A percentile compares a stretch with the other conserved stretches of the same genome.
Evolutionary conservation across 2,113 vertebrate genomes (phyloP).

Genomic region (Carassius gibelio): DNA sequence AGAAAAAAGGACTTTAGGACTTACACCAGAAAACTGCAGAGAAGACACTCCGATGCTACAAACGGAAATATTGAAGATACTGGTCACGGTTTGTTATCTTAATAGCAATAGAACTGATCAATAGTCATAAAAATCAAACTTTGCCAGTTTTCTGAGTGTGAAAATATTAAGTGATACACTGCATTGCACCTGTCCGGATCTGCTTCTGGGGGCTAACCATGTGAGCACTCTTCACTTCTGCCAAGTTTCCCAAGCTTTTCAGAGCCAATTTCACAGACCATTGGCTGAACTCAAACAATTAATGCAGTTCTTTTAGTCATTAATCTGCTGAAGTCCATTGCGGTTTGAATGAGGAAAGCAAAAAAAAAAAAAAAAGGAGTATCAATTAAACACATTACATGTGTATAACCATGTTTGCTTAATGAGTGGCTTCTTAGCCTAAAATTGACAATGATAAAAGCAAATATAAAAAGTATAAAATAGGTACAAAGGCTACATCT

Average conservation of each 20-base stretch:
- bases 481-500: neutral
- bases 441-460: neutral
- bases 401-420: neutral
- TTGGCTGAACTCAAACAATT: slow-evolving; percentile 44
- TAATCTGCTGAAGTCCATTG: slow-evolving; percentile 15
- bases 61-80: neutral
- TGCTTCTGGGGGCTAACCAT: neutral
- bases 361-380: neutral
- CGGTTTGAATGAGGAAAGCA: neutral
- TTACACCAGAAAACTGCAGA: neutral
- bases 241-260: slow-evolving; percentile 13
- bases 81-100: slow-evolving; percentile 1
- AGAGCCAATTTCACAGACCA: slow-evolving; percentile 38
- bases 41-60: neutral
- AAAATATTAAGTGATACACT: slow-evolving; percentile 8
- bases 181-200: slow-evolving; percentile 17
- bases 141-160: neutral
- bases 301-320: slow-evolving; percentile 41
- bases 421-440: neutral
- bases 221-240: slow-evolving; percentile 5
- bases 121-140: slow-evolving; percentile 19
- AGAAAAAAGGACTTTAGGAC: too few species aligned
- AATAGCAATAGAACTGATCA: slow-evolving; percentile 8
- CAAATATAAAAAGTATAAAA: neutral
- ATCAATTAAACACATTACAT: slow-evolving; percentile 15